These are phyloP conservation scores for Meriones unguiculatus DNA, from an alignment of 2,113 vertebrate genomes.

Conservation along the genomic window DNA sequence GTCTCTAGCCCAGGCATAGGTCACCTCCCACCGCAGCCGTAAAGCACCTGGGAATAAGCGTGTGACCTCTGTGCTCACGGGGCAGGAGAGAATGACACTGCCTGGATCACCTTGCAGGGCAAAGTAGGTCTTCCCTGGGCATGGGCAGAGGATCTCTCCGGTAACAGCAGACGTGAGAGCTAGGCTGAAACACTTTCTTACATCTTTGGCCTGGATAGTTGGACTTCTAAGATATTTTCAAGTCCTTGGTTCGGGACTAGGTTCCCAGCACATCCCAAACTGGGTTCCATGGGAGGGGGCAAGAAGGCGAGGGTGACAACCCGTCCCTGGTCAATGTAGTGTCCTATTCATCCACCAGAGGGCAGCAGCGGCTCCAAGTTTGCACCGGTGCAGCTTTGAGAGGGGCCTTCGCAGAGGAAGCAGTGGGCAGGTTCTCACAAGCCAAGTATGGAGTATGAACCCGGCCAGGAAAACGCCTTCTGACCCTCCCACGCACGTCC, in stretches of 20 bases:
- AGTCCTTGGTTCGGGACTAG: background rate
- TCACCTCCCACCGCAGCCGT: background rate
- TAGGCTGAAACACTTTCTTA: background rate
- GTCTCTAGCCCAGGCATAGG: too few relatives aligned
- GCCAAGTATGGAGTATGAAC: background rate
- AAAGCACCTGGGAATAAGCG: accelerated
- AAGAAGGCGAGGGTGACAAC: background rate
- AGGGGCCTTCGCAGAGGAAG: too few relatives aligned
- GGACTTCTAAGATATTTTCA: background rate
- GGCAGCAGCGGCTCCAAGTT: background rate
- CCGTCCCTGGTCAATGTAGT: background rate
- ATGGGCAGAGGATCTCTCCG: background rate
- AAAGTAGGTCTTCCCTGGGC: background rate
- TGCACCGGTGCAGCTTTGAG: background rate
- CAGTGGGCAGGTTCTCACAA: background rate
- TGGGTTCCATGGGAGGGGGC: too few relatives aligned
- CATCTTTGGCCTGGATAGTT: background rate
- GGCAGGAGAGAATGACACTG: background rate
- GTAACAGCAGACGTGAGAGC: background rate
- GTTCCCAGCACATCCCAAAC: background rate
- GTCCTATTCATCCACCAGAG: background rate
- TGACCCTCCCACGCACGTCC: background rate
- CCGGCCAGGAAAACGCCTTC: background rate
- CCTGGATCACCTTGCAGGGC: background rate
- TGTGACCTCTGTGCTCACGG: background rate